Conservation (phyloP, 2,113 vertebrate genomes). For the Megaceryle torquata region DNA sequence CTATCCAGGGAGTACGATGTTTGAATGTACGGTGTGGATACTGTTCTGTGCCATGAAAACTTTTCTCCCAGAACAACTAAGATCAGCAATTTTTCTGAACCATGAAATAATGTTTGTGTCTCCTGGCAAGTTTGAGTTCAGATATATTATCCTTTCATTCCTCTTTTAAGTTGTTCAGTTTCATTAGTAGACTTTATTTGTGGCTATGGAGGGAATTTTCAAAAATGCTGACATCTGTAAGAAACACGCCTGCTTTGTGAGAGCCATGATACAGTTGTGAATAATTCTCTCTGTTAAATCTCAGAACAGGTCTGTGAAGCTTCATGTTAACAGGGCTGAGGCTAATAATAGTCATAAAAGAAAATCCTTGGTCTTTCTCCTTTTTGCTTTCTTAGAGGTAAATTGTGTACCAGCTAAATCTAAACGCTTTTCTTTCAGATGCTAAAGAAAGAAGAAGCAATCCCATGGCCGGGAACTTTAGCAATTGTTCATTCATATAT, state of each 20-base stretch:
- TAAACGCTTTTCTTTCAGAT: constrained; percentile 80
- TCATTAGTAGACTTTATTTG: constrained; percentile 30
- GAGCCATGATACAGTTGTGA: constrained; percentile 21
- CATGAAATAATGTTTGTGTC: constrained; percentile 3
- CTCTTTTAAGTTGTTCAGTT: constrained; percentile 31
- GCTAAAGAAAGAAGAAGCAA: constrained; percentile 98
- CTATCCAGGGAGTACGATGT: background rate
- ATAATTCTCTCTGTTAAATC: constrained; percentile 57
- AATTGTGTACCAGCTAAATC: constrained; percentile 7
- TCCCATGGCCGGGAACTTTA: constrained; percentile 97
- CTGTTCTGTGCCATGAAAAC: background rate
- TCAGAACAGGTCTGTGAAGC: background rate
- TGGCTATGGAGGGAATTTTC: background rate
- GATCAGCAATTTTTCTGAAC: constrained; percentile 30
- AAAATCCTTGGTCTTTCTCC: background rate
- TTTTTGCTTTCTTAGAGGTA: constrained; percentile 13
- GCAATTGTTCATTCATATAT: constrained; percentile 99
- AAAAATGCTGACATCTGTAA: constrained; percentile 48
- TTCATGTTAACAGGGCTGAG: background rate
- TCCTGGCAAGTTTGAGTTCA: constrained; percentile 39
- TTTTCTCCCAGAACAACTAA: background rate
- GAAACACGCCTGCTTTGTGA: constrained; percentile 26
- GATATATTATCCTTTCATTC: constrained; percentile 12
- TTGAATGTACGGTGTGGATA: background rate
- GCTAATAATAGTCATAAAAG: background rate